These are phyloP conservation scores for Diarsia dahlii DNA, from an alignment of 2,888 invertebrate genomes.

Conservation along the genomic window DNA sequence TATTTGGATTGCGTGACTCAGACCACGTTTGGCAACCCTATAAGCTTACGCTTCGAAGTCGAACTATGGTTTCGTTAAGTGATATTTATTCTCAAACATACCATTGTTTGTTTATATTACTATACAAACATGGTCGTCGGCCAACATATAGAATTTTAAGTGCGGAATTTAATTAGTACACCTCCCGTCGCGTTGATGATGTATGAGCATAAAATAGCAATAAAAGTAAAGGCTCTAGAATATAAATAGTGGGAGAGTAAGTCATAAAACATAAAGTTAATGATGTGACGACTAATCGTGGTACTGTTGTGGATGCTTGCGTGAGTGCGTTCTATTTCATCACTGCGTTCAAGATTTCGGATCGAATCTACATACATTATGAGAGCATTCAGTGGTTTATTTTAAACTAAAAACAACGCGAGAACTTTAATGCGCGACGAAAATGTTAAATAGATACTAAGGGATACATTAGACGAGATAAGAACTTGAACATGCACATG, in stretches of 20 bases:
- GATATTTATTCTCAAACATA: slow-evolving; percentile 65
- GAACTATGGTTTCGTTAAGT: slow-evolving; percentile 63
- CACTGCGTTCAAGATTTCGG: slow-evolving; percentile 25
- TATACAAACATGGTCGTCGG: slow-evolving; percentile 45
- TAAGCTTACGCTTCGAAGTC: slow-evolving; percentile 28
- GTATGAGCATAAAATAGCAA: slow-evolving; percentile 67
- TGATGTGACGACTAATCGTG: slow-evolving; percentile 59
- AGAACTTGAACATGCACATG: slow-evolving; percentile 26
- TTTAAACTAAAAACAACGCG: not conserved
- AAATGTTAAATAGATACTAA: slow-evolving; percentile 19
- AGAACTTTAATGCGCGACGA: slow-evolving; percentile 2
- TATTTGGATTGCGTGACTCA: slow-evolving; percentile 45
- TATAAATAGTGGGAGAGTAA: slow-evolving; percentile 66
- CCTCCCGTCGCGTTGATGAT: slow-evolving; percentile 67
- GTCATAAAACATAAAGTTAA: slow-evolving; percentile 60
- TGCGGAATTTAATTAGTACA: slow-evolving; percentile 70
- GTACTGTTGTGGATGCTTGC: slow-evolving; percentile 42
- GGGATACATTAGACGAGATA: slow-evolving; percentile 34
- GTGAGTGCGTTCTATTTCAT: slow-evolving; percentile 46
- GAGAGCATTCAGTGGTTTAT: not conserved
- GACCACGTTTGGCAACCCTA: slow-evolving; percentile 56
- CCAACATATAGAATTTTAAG: slow-evolving; percentile 62
- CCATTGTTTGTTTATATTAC: slow-evolving; percentile 64
- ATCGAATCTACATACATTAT: slow-evolving; percentile 15
- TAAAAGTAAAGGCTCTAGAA: slow-evolving; percentile 65